These are phyloP conservation scores for Epizoanthus rinbou DNA, from an alignment of 92 coral and sea anemone genomes.

Conservation along the genomic window DNA sequence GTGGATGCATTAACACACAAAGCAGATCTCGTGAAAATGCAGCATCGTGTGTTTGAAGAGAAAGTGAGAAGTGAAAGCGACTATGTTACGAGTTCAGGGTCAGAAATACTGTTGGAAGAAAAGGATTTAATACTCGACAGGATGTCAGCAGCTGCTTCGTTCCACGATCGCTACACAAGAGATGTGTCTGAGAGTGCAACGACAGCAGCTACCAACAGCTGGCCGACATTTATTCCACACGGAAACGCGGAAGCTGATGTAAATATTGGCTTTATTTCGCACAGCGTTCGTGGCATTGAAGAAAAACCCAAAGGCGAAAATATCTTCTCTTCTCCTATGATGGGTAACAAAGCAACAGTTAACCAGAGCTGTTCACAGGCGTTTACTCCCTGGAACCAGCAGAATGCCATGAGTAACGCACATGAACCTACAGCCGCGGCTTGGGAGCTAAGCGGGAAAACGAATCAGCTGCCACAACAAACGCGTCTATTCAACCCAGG, in stretches of 20 bases:
- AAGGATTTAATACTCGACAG: slow-evolving; percentile 14
- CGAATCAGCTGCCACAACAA: slow-evolving; percentile 14
- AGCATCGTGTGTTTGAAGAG: slow-evolving; percentile 3
- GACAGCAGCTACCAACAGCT: not conserved
- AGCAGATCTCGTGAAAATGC: not conserved
- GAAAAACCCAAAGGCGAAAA: too few relatives aligned
- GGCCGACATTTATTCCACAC: not conserved
- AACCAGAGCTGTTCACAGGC: slow-evolving; percentile 2
- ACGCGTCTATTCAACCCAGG: slow-evolving; percentile 24
- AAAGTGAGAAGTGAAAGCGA: slow-evolving; percentile 15
- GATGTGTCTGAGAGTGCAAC: not conserved
- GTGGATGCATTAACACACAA: not conserved
- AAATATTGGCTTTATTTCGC: slow-evolving; percentile 10
- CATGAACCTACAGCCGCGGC: not conserved
- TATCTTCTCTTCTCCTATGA: too few relatives aligned
- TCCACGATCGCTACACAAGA: not conserved
- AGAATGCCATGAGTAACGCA: not conserved
- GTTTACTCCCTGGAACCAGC: not conserved
- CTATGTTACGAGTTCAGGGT: slow-evolving; percentile 5
- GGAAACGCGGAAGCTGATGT: slow-evolving; percentile 5
- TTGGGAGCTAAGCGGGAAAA: not conserved
- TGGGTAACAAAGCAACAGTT: too few relatives aligned
- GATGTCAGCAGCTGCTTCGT: slow-evolving; percentile 2
- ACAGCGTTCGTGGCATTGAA: not conserved
- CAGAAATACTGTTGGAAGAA: slow-evolving; percentile 23